phyloP scores from a whole-genome alignment of 92 coral and sea anemone genomes.

The Parazoanthus darwini region DNA sequence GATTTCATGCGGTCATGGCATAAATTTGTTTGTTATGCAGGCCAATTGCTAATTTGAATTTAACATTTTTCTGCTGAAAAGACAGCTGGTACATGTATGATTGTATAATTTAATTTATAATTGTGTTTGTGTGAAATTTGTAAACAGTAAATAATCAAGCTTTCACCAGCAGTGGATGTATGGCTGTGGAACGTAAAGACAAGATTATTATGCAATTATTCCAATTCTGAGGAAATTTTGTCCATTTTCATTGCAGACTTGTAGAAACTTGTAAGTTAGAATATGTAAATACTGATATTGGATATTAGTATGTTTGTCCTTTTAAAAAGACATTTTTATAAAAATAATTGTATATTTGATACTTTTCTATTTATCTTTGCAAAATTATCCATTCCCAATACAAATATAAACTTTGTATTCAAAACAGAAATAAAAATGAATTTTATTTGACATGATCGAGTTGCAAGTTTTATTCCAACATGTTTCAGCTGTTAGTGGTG shows the following conservation, averaged over 20 bases:
- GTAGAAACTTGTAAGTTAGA: not conserved
- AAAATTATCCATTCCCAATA: not conserved
- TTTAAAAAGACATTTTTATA: slow-evolving; percentile 31
- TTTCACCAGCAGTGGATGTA: not conserved
- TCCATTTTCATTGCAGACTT: not conserved
- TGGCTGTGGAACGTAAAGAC: not conserved
- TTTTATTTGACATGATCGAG: not conserved
- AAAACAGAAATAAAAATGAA: slow-evolving; percentile 15
- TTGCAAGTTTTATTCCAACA: not conserved
- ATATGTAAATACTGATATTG: slow-evolving; percentile 4
- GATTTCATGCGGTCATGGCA: too few species aligned
- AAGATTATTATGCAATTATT: not conserved
- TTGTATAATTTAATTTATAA: too few species aligned
- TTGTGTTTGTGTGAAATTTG: too few species aligned
- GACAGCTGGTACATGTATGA: too few species aligned
- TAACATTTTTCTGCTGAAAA: too few species aligned
- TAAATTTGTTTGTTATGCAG: too few species aligned
- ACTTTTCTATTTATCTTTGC: slow-evolving; percentile 32
- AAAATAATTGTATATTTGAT: slow-evolving; percentile 2
- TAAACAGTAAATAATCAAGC: not conserved
- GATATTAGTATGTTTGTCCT: slow-evolving; percentile 16
- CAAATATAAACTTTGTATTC: slow-evolving; percentile 1
- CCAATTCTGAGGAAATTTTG: not conserved
- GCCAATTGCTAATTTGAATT: too few species aligned
- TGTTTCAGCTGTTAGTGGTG: too few species aligned